Conservation (phyloP, 2,797 vertebrate genomes). For the Anisognathus igniventris region DNA sequence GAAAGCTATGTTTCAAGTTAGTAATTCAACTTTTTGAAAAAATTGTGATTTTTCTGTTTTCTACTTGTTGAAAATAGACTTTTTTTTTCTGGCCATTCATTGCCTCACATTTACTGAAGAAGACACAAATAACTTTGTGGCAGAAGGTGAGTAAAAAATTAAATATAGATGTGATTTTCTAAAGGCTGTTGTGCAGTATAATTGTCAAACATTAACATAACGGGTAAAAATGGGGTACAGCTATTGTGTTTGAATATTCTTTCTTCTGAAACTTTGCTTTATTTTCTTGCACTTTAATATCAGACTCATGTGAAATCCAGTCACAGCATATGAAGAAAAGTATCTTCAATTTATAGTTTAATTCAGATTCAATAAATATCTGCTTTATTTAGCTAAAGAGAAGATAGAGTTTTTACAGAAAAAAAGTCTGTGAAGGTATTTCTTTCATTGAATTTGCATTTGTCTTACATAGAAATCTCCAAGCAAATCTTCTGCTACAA, state of each 20-base stretch:
- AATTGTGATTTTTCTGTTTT: not conserved
- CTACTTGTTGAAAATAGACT: not conserved
- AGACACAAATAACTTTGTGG: not conserved
- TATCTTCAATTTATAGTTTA: not conserved
- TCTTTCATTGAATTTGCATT: not conserved
- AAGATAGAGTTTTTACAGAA: not conserved
- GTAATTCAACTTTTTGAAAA: not conserved
- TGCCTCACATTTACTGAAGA: not conserved
- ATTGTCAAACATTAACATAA: not conserved
- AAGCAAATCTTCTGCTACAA: not conserved
- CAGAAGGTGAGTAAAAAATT: not conserved
- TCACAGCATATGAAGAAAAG: not conserved
- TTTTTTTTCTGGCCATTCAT: not conserved
- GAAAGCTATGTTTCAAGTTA: not conserved
- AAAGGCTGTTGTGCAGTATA: not conserved
- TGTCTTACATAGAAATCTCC: not conserved
- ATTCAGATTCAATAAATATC: not conserved
- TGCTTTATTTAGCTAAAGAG: not conserved
- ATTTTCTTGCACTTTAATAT: not conserved
- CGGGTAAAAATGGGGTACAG: not conserved
- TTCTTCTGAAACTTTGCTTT: not conserved
- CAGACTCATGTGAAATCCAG: not conserved
- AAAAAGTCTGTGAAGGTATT: not conserved
- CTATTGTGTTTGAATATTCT: not conserved
- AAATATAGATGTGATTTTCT: rapidly evolving